Evolutionary conservation across 1,140 invertebrate species (phyloP).

Genomic region (Habropoda laboriosa): DNA sequence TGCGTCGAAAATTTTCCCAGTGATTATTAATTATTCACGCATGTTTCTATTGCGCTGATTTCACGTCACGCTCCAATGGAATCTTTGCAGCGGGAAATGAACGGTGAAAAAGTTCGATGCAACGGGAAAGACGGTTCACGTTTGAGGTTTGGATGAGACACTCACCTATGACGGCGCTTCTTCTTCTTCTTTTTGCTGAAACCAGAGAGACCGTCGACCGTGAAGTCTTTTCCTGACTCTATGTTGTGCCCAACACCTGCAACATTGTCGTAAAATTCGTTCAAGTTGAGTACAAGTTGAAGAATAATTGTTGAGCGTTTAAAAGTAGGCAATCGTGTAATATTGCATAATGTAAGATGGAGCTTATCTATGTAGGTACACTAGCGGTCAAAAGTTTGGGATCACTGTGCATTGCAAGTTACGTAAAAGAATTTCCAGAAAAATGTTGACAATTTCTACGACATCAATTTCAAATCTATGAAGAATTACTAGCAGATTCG

Average conservation of each 20-base stretch:
- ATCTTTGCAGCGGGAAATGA: background rate
- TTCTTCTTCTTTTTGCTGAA: conserved; percentile 96
- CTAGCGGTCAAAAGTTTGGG: too few species aligned
- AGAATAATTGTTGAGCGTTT: background rate
- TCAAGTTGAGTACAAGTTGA: background rate
- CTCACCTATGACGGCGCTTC: conserved; percentile 93
- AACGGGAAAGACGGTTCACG: background rate
- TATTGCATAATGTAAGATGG: too few species aligned
- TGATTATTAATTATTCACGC: conserved; percentile 38
- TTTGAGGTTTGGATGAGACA: conserved; percentile 76
- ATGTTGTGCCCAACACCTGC: conserved; percentile 83
- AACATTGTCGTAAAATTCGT: conserved; percentile 37
- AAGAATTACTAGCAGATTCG: too few species aligned
- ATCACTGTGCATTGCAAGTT: too few species aligned
- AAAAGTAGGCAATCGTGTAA: too few species aligned
- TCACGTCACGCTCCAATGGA: background rate
- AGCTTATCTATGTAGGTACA: too few species aligned
- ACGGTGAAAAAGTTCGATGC: background rate
- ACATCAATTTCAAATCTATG: too few species aligned
- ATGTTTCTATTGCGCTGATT: conserved; percentile 12
- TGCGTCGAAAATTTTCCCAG: background rate
- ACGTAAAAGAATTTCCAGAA: too few species aligned
- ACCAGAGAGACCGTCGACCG: conserved; percentile 87
- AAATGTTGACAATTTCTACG: too few species aligned
- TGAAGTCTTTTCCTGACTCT: conserved; percentile 87